Conservation (phyloP, 2,888 invertebrate genomes). For the Melanostoma scalare region DNA sequence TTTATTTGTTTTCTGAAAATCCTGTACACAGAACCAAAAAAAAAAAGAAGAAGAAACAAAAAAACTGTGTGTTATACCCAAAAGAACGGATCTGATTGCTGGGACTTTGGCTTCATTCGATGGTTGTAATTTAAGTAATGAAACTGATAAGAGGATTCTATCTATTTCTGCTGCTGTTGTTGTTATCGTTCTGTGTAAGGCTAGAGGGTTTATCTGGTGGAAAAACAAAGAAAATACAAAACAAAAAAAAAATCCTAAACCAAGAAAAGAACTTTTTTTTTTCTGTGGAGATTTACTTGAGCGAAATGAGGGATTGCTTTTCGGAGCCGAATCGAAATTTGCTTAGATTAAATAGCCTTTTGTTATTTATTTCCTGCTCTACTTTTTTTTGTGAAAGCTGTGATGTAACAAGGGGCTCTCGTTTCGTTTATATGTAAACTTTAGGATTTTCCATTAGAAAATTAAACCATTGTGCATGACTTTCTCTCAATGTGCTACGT, state of each 20-base stretch:
- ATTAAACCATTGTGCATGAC: constrained; percentile 14
- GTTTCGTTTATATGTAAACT: not conserved
- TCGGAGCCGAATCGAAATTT: constrained; percentile 62
- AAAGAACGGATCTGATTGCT: constrained; percentile 66
- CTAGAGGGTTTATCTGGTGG: constrained; percentile 60
- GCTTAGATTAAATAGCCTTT: constrained; percentile 64
- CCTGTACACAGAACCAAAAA: constrained; percentile 23
- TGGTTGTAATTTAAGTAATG: constrained; percentile 75
- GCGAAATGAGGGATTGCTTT: constrained; percentile 67
- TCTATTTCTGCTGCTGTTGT: constrained; percentile 48
- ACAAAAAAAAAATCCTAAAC: constrained; percentile 34
- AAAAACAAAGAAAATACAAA: constrained; percentile 33
- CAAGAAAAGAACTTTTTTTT: constrained; percentile 49
- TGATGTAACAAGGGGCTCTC: constrained; percentile 9
- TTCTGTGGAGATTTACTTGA: constrained; percentile 53
- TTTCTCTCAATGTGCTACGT: not conserved
- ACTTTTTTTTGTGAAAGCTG: constrained; percentile 2
- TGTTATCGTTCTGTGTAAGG: constrained; percentile 39
- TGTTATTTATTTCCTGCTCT: constrained; percentile 46
- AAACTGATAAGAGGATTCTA: constrained; percentile 74
- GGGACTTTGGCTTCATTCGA: constrained; percentile 69
- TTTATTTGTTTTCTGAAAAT: constrained; percentile 68
- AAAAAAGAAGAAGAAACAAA: constrained; percentile 15
- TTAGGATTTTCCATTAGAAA: constrained; percentile 19
- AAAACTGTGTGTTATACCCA: constrained; percentile 42